These are phyloP conservation scores for Aspidiotus destructor DNA, from an alignment of 2,888 invertebrate species.

Conservation along the genomic window DNA sequence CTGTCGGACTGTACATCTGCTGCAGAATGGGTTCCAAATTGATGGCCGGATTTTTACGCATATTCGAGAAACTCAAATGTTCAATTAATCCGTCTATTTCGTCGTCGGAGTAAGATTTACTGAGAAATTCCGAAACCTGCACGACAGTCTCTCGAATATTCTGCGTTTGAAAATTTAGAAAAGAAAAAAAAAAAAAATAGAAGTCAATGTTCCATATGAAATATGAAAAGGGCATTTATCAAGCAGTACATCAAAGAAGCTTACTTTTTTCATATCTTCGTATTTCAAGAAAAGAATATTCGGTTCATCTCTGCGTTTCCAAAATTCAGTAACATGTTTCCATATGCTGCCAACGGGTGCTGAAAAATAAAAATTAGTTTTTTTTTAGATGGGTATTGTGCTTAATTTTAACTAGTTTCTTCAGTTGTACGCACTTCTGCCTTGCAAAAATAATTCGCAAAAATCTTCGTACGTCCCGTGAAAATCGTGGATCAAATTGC, in stretches of 20 bases:
- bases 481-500: slow-evolving; percentile 57
- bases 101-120: slow-evolving; percentile 54
- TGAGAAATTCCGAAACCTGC: slow-evolving; percentile 62
- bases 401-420: neutral
- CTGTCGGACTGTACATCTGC: slow-evolving; percentile 47
- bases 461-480: slow-evolving; percentile 61
- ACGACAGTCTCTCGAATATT: slow-evolving; percentile 47
- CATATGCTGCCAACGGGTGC: slow-evolving; percentile 48
- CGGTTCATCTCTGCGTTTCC: slow-evolving; percentile 58
- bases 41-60: slow-evolving; percentile 70
- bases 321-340: slow-evolving; percentile 50
- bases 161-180: too few relatives aligned
- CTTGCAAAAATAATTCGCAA: slow-evolving; percentile 60
- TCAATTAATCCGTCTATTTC: slow-evolving; percentile 58
- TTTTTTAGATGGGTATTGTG: neutral
- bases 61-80: slow-evolving; percentile 68
- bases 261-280: slow-evolving; percentile 62
- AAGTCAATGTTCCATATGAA: too few relatives aligned
- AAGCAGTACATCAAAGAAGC: too few relatives aligned
- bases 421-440: slow-evolving; percentile 48
- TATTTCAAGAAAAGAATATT: slow-evolving; percentile 70
- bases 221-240: too few relatives aligned
- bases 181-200: too few relatives aligned
- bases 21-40: slow-evolving; percentile 57
- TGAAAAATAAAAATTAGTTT: slow-evolving; percentile 32